Percentiles rank a stretch among this genome's conserved stretches.
phyloP scores from a whole-genome alignment of 2,797 vertebrate genomes.

The Fistularia commersonii region DNA sequence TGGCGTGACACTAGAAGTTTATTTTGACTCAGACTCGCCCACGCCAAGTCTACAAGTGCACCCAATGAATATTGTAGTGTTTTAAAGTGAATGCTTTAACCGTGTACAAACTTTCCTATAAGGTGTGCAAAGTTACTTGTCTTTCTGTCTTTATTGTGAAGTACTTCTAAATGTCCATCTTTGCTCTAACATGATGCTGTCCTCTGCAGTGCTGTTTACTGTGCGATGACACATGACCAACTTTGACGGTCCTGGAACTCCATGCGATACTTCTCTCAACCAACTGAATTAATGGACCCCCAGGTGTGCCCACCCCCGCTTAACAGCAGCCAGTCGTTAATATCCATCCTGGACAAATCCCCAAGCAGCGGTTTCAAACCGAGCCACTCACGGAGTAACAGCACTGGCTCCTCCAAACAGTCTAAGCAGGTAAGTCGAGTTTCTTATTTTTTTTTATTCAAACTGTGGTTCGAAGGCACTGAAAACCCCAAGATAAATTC shows the following conservation, averaged over 20 bases:
- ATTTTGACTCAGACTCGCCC: too few species aligned
- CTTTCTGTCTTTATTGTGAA: not conserved
- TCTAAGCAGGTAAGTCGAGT: constrained; percentile 51
- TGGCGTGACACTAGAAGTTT: too few species aligned
- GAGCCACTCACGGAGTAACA: constrained; percentile 76
- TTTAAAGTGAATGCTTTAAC: too few species aligned
- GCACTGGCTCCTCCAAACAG: constrained; percentile 78
- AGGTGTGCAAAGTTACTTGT: too few species aligned
- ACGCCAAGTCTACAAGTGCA: too few species aligned
- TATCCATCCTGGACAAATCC: constrained; percentile 55
- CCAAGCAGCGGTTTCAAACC: constrained; percentile 46
- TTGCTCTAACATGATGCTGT: too few species aligned
- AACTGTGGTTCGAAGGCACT: too few species aligned
- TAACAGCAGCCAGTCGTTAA: constrained; percentile 56
- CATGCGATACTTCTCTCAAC: constrained; percentile 17
- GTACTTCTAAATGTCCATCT: not conserved
- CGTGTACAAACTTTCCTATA: too few species aligned
- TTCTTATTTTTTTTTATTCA: not conserved
- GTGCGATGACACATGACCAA: constrained; percentile 35
- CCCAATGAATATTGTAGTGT: too few species aligned
- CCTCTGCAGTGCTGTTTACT: constrained; percentile 24
- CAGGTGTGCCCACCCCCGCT: constrained; percentile 52
- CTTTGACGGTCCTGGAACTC: constrained; percentile 19
- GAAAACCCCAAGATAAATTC: too few species aligned
- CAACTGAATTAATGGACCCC: constrained; percentile 58